Evolutionary conservation across 1,140 invertebrate species (phyloP).

Genomic region (Ptiloglossa arizonensis): DNA sequence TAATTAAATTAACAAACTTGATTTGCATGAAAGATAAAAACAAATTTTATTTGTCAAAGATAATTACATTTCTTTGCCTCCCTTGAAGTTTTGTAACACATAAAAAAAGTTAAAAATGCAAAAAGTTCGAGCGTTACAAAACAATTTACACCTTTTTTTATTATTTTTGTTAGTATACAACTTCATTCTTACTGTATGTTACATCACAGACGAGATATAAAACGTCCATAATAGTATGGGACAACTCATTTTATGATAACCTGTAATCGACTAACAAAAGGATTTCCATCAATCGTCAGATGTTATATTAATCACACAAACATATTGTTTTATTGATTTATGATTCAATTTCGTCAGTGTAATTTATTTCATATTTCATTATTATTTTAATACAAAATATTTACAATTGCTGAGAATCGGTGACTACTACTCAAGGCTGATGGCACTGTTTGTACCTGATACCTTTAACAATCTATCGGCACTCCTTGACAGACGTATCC

Average conservation of each 20-base stretch:
- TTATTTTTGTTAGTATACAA: no score
- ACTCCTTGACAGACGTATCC: conserved; percentile 73
- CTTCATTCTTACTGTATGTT: no score
- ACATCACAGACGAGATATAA: no score
- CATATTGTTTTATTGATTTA: not conserved
- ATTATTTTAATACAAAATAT: conserved; percentile 79
- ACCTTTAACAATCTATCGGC: conserved; percentile 78
- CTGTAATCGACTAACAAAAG: not conserved
- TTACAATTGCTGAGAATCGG: conserved; percentile 72
- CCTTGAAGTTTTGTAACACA: no score
- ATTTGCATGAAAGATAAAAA: no score
- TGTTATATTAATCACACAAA: not conserved
- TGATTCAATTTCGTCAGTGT: conserved; percentile 66
- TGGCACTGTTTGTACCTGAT: conserved; percentile 78
- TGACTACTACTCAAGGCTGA: conserved; percentile 79
- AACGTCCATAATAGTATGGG: no score
- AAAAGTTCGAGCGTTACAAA: no score
- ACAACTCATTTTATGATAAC: not conserved
- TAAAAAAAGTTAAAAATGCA: no score
- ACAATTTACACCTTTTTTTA: no score
- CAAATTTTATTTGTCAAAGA: no score
- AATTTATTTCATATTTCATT: conserved; percentile 72
- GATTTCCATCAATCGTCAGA: not conserved
- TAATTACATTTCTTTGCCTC: no score
- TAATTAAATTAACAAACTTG: no score